Evolutionary conservation across 2,797 vertebrate species (phyloP), one percentile per base, ranked within the genome.

Genomic region (Chloroceryle inda): DNA sequence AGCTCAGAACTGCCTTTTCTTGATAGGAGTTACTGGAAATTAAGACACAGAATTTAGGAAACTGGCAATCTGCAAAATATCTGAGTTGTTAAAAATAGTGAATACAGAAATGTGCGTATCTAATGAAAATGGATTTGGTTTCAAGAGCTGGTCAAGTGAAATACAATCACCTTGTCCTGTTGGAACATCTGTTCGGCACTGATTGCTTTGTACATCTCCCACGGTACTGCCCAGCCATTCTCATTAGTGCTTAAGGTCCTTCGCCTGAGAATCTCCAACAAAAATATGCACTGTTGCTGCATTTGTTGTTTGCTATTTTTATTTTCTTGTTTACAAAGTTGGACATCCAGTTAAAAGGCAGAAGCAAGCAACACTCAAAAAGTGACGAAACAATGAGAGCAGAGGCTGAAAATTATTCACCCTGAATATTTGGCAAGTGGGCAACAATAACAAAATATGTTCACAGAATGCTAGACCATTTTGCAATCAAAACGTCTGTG

Each of bases 351-450:
- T 76, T 40, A 73, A 81, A 74, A 73, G 61, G 56, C 72, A 92
- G 64, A 88, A 77, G 29, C 26, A 50, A 80, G 55, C 19, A 79
- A 45, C 13, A 26, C 23, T 31, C 8, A 13, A 26, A 26, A 13
- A 27, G 4, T 15, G 33, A 42, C 10, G 21, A 90, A 93, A 88
- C 63, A 86, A 79, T 24, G 55, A 61, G 10, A 88, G 17, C 38
- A 6, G 44, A 82, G 68, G 49, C 67, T 92, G 88, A 92, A 94
- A 96, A 92, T 80, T 72, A 63, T 77, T 91, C 80, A 55, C 62
- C 64, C 73, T 45, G 88, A 80, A 61, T 89, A 95, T 80, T 68
- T 95, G 89, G 93, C 74, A 86, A 76, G 33, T 42, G n/a, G 56
- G 56, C 81, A 93, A 79, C 33, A 78, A 49, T 62, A 92, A 77